A percentile compares a stretch with the other conserved stretches of the same genome.
phyloP scores from a whole-genome alignment of 53 echinoderm and acorn worm genomes.

The Hippasteria phrygiana region DNA sequence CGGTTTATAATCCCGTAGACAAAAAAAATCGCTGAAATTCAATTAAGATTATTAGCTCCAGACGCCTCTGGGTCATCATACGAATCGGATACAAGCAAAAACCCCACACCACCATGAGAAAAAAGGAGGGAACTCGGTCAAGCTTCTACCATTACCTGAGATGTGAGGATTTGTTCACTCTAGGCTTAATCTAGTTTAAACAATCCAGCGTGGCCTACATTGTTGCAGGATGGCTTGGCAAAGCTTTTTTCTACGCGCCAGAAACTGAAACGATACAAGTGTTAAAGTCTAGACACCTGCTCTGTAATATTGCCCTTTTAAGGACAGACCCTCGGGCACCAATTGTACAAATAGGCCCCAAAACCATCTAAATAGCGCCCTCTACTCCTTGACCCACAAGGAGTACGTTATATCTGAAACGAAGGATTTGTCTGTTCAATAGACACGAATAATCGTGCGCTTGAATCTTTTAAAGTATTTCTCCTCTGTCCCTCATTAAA shows the following conservation, averaged over 20 bases:
- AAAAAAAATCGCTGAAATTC: neutral
- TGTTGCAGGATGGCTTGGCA: neutral
- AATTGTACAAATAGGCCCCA: too few relatives aligned
- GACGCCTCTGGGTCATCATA: neutral
- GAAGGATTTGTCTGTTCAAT: too few relatives aligned
- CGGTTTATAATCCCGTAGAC: neutral
- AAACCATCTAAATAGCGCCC: too few relatives aligned
- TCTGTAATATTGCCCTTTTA: neutral
- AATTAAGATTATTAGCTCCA: slow-evolving; percentile 18
- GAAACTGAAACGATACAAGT: neutral
- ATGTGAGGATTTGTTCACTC: neutral
- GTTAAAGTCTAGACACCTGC: neutral
- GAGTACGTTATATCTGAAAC: too few relatives aligned
- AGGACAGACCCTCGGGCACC: too few relatives aligned
- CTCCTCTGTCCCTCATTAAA: too few relatives aligned
- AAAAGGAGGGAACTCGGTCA: slow-evolving; percentile 31
- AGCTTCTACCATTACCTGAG: slow-evolving; percentile 8
- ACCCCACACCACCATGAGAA: neutral
- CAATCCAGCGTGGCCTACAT: neutral
- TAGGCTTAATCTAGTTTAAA: neutral
- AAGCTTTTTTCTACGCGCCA: neutral
- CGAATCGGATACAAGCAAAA: neutral
- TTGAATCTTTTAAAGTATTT: too few relatives aligned
- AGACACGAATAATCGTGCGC: too few relatives aligned
- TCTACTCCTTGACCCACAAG: too few relatives aligned